Conservation (phyloP, 2,797 vertebrate species). For the Rhinogobio ventralis region DNA sequence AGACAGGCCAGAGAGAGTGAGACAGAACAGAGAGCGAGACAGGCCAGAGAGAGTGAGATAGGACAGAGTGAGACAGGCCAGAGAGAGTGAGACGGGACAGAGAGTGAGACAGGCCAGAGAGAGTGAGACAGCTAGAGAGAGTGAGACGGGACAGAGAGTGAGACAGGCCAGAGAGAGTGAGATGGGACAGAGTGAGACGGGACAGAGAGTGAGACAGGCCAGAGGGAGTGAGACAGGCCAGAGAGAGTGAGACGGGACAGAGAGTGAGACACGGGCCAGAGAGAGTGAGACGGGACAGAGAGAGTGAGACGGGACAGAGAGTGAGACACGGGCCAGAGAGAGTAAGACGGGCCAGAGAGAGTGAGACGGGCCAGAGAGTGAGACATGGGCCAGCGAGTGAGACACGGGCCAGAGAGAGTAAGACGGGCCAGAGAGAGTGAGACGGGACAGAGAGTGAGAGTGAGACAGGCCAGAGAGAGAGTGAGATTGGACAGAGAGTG, state of each 20-base stretch:
- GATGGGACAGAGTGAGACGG: fast-evolving
- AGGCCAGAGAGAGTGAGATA: neutral
- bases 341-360: too few relatives aligned
- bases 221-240: slow-evolving; percentile 57
- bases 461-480: too few relatives aligned
- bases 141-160: too few relatives aligned
- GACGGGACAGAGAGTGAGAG: too few relatives aligned
- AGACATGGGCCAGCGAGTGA: too few relatives aligned
- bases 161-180: too few relatives aligned
- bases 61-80: neutral
- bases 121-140: neutral
- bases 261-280: slow-evolving; percentile 36
- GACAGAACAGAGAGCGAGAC: neutral
- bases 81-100: neutral
- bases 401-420: too few relatives aligned
- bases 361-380: too few relatives aligned
- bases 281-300: neutral
- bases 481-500: neutral
- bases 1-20: neutral
- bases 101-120: neutral
- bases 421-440: too few relatives aligned
- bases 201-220: neutral
- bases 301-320: neutral
- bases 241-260: neutral
- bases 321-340: too few relatives aligned